Base-by-base conservation (phyloP, 2,797 vertebrate genomes). In the Poeciliopsis turneri region DNA sequence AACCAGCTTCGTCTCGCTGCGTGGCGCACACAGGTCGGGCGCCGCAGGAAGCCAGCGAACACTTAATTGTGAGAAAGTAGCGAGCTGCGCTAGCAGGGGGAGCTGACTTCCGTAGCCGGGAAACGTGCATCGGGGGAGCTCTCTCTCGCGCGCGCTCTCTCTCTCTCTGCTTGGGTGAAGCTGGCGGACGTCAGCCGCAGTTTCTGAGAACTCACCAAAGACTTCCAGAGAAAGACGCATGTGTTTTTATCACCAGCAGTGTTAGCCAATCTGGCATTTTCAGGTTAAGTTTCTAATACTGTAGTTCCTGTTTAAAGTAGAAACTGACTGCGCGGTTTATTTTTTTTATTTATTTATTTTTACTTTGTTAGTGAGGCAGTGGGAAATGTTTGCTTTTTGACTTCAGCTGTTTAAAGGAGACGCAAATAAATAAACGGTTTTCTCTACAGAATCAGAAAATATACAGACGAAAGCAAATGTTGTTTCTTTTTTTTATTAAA, bases 131-230 rank as follows among this genome's bases (percentile, higher is more conserved):
- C 85, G 41, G 89, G 76, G 30, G 77, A 25, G 75, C 78, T 12
- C 47, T 7, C 7, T 39, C 39, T 39, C 39, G 6, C 36, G 5
- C 36, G 5, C 39, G 5, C 39, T 39, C 39, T 8, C 39, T 7
- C 39, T 39, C 39, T 41, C 39, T 87, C 86, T 88, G 85, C 84
- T 23, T 78, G 59, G 39, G 80, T 92, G 88, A 92, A 87, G 91
- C 86, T 83, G 73, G 77, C 87, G 89, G 82, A 91, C 91, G 88
- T 93, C 87, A 92, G 84, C 84, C 66, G 85, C 89, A 78, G 86
- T 87, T 94, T 94, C 94, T 95, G 78, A 93, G 93, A 95, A 95
- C 84, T 93, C 82, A 30, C 71, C 77, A 72, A 16, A 88, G 82
- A 90, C 91, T 94, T 94, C 91, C 88, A 83, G 81, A 86, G 91